Percentiles rank a stretch among this genome's conserved stretches.
These are phyloP conservation scores for Fabriciana adippe DNA, from an alignment of 2,888 invertebrate species.

Conservation along the genomic window DNA sequence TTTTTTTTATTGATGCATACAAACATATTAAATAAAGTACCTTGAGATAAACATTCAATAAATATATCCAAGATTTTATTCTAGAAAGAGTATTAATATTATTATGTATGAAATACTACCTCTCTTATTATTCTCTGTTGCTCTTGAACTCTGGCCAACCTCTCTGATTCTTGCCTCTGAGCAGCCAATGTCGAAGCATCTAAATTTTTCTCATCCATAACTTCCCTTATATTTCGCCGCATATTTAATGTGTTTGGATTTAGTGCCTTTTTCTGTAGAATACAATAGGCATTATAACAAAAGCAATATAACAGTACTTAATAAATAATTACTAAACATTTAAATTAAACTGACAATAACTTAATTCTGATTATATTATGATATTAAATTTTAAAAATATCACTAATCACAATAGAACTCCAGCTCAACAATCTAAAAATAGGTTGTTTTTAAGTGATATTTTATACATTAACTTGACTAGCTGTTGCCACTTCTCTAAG, in stretches of 20 bases:
- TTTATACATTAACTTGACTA: too few species aligned
- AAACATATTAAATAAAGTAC: too few species aligned
- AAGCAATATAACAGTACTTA: not conserved
- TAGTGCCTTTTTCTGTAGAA: conserved; percentile 65
- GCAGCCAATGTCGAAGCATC: conserved; percentile 96
- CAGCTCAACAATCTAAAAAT: too few species aligned
- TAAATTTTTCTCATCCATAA: conserved; percentile 95
- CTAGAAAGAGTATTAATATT: too few species aligned
- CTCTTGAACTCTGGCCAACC: conserved; percentile 91
- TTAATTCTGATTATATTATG: too few species aligned
- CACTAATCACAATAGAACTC: too few species aligned
- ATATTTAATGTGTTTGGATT: conserved; percentile 83
- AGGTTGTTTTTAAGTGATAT: too few species aligned
- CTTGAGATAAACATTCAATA: too few species aligned
- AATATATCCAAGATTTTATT: too few species aligned
- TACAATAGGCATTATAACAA: conserved; percentile 8
- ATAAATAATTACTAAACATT: not conserved
- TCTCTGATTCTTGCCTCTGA: conserved; percentile 95
- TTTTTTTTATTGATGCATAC: too few species aligned
- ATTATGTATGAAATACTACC: conserved; percentile 48
- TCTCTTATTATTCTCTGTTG: conserved; percentile 92
- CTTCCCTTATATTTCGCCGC: conserved; percentile 94
- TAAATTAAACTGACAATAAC: not conserved
- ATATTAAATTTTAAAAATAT: too few species aligned
- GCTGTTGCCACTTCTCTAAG: too few species aligned